Evolutionary conservation across 53 echinoderm and acorn worm species (phyloP).

Genomic region (Arbacia lixula): DNA sequence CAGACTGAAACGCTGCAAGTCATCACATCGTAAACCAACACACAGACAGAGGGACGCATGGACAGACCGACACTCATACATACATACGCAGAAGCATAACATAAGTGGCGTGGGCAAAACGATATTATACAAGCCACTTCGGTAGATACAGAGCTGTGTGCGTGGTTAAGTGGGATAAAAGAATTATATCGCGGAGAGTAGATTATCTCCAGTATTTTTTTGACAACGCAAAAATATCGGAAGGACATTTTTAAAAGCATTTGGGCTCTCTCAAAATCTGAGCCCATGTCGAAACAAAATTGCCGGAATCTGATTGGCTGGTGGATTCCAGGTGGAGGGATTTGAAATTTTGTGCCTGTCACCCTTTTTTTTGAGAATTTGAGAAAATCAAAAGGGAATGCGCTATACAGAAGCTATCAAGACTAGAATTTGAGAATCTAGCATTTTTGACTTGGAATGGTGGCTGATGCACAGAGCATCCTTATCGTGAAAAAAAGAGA

Average conservation of each 20-base stretch:
- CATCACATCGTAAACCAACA: constrained; percentile 24
- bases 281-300: constrained; percentile 2
- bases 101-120: neutral
- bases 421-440: no score
- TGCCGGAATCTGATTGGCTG: neutral
- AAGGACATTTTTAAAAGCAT: constrained; percentile 20
- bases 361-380: no score
- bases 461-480: no score
- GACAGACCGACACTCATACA: constrained; percentile 17
- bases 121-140: constrained; percentile 5
- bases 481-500: no score
- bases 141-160: constrained; percentile 9
- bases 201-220: constrained; percentile 31
- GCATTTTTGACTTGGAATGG: no score
- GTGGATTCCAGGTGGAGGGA: constrained; percentile 10
- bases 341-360: constrained; percentile 15
- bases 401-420: no score
- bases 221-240: constrained; percentile 10
- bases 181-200: neutral
- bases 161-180: constrained; percentile 29
- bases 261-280: constrained; percentile 15
- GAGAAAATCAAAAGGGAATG: no score
- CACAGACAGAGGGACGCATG: constrained; percentile 4
- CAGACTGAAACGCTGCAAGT: constrained; percentile 16
- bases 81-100: constrained; percentile 22